phyloP scores from a whole-genome alignment of 2,888 invertebrate genomes.

The Epinotia nisella region DNA sequence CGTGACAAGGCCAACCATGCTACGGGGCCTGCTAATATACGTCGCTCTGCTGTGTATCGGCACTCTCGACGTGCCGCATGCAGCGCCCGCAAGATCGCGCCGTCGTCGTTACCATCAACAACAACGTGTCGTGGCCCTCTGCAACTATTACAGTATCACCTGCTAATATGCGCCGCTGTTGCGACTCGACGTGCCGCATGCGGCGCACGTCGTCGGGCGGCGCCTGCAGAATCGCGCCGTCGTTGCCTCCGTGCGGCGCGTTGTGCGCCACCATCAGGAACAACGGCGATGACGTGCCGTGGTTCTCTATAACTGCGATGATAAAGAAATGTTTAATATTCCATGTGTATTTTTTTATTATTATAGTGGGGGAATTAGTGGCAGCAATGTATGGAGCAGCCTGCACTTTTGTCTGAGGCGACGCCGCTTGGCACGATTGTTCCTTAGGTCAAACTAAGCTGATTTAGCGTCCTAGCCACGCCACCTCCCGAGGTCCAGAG shows the following conservation, averaged over 20 bases:
- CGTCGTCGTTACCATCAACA: background rate
- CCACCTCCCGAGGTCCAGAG: no score
- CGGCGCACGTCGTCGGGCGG: slow-evolving; percentile 87
- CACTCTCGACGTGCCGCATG: background rate
- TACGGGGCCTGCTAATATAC: background rate
- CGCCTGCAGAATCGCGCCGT: slow-evolving; percentile 88
- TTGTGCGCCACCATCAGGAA: slow-evolving; percentile 92
- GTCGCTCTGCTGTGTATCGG: slow-evolving; percentile 10
- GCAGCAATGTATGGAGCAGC: no score
- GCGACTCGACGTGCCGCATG: slow-evolving; percentile 88
- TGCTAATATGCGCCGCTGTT: slow-evolving; percentile 88
- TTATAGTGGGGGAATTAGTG: no score
- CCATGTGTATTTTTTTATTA: background rate
- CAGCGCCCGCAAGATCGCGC: no score
- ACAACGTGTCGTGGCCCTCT: background rate
- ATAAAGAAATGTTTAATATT: background rate
- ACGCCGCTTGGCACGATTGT: no score
- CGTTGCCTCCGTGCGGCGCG: slow-evolving; percentile 91
- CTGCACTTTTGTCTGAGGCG: no score
- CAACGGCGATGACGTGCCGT: slow-evolving; percentile 86
- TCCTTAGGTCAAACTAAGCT: no score
- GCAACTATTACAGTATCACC: slow-evolving; percentile 77
- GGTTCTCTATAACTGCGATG: slow-evolving; percentile 85
- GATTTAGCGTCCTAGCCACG: no score
- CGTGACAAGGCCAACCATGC: no score